Conservation (phyloP, 2,113 vertebrate species). For the Tympanuchus pallidicinctus region DNA sequence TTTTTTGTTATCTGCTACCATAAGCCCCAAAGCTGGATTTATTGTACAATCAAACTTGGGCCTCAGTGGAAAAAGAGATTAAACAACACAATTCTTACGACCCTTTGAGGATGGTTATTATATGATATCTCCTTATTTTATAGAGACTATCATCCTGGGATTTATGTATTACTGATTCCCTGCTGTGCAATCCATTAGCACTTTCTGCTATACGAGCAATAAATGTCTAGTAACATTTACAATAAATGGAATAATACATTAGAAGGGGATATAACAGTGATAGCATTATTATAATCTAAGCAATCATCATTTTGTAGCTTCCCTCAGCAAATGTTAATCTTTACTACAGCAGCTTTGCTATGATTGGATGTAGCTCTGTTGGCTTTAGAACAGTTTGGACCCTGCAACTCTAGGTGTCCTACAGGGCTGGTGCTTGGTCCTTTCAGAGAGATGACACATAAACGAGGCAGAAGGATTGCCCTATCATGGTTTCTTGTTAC, state of each 20-base stretch:
- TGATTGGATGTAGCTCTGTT: not conserved
- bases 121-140: not conserved
- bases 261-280: not conserved
- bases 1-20: not conserved
- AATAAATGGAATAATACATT: not conserved
- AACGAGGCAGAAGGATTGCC: not conserved
- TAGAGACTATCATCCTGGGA: not conserved
- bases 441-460: not conserved
- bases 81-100: not conserved
- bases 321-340: not conserved
- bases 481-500: rapidly evolving
- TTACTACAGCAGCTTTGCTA: not conserved
- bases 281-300: not conserved
- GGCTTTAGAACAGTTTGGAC: not conserved
- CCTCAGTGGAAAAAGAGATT: not conserved
- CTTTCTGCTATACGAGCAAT: not conserved
- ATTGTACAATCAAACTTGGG: not conserved
- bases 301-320: not conserved
- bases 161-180: conserved; percentile 20
- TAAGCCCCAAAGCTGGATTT: not conserved
- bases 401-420: not conserved
- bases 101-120: conserved; percentile 25
- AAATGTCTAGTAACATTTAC: conserved; percentile 1
- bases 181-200: not conserved
- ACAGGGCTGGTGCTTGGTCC: not conserved